A percentile compares a stretch with the other conserved stretches of the same genome.
Conservation (phyloP, 2,113 vertebrate species). For the Perca fluviatilis region DNA sequence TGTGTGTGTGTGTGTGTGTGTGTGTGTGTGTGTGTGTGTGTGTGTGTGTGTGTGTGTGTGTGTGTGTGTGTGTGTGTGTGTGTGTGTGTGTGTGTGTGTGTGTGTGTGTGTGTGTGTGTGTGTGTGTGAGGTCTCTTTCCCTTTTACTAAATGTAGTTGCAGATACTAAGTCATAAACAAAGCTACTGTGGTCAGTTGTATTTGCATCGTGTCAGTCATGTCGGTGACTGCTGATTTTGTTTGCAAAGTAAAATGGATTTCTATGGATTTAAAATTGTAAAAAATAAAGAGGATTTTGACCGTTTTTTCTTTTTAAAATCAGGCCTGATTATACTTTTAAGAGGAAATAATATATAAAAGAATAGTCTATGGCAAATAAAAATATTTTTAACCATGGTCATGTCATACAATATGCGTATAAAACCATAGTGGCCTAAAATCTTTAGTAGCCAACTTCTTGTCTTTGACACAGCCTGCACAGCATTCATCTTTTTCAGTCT, state of each 20-base stretch:
- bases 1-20: too few species aligned
- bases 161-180: conserved; percentile 20
- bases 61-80: too few species aligned
- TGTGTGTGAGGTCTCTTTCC: conserved; percentile 22
- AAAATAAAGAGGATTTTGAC: conserved; percentile 21
- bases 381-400: conserved; percentile 2
- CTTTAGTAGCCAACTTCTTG: neutral
- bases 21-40: neutral
- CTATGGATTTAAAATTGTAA: neutral
- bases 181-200: neutral
- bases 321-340: neutral
- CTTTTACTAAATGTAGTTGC: conserved; percentile 3
- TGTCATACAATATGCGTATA: neutral
- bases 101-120: conserved; percentile 3
- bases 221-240: conserved; percentile 24
- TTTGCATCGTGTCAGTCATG: conserved; percentile 7
- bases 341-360: neutral
- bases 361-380: neutral
- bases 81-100: too few species aligned
- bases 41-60: neutral
- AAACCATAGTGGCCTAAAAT: neutral
- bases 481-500: neutral
- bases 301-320: neutral
- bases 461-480: neutral
- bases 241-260: conserved; percentile 5